These are phyloP conservation scores for Drosophila parabipectinata DNA, from an alignment of 1,140 invertebrate species.

Conservation along the genomic window DNA sequence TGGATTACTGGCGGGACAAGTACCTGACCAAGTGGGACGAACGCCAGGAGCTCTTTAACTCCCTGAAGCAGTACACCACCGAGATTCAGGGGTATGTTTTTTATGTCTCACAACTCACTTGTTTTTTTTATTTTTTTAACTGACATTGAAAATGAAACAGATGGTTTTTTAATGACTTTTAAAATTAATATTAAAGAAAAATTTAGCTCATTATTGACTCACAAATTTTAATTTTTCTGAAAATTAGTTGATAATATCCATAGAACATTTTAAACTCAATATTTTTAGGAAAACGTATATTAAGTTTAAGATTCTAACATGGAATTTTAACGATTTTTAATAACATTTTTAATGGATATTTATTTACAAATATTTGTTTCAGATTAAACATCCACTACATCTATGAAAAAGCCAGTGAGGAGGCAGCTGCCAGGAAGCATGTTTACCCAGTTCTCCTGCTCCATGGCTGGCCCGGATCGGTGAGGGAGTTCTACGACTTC, in stretches of 20 bases:
- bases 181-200: background rate
- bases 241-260: no score
- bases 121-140: background rate
- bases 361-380: background rate
- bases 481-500: conserved; percentile 94
- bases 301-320: no score
- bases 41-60: conserved; percentile 88
- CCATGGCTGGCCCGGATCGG: conserved; percentile 96
- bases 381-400: conserved; percentile 91
- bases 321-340: no score
- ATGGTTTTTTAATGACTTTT: background rate
- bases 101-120: no score
- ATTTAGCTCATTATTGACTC: no score
- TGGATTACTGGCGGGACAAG: conserved; percentile 89
- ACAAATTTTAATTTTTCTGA: no score
- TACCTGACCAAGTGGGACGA: conserved; percentile 89
- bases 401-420: conserved; percentile 86
- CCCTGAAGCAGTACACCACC: conserved; percentile 89
- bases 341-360: background rate
- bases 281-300: no score
- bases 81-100: conserved; percentile 87
- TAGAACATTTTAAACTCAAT: no score
- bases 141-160: background rate
- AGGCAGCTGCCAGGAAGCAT: conserved; percentile 83
- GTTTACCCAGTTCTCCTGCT: conserved; percentile 90